These are phyloP conservation scores for Streblospio benedicti DNA, from an alignment of 1,140 invertebrate genomes.

Conservation along the genomic window DNA sequence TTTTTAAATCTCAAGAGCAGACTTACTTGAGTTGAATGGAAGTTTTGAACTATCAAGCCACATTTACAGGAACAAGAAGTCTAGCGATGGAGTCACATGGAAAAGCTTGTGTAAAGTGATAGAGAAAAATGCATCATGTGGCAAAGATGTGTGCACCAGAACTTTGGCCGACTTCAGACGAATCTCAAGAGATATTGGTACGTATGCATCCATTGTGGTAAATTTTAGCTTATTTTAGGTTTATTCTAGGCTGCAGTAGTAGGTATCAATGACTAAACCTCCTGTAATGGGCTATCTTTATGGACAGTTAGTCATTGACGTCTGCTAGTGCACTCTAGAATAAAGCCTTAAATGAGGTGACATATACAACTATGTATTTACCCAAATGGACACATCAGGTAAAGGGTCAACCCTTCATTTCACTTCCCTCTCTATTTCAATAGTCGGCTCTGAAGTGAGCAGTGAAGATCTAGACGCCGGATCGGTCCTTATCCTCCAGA, in stretches of 20 bases:
- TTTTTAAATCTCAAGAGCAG: too few relatives aligned
- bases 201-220: neutral
- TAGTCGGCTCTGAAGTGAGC: conserved; percentile 48
- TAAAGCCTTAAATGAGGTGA: neutral
- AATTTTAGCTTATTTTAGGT: neutral
- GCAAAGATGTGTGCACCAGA: conserved; percentile 20
- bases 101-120: conserved; percentile 20
- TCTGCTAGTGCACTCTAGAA: neutral
- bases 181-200: conserved; percentile 31
- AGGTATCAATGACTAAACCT: neutral
- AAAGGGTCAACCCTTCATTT: neutral
- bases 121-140: conserved; percentile 19
- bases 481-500: conserved; percentile 53
- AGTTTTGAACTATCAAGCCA: conserved; percentile 27
- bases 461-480: conserved; percentile 57
- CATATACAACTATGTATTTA: neutral
- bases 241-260: neutral
- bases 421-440: conserved; percentile 12
- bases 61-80: conserved; percentile 26
- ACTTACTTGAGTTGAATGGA: neutral
- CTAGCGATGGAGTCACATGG: conserved; percentile 29
- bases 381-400: neutral
- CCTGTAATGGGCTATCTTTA: neutral
- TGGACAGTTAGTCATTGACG: neutral
- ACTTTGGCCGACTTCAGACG: conserved; percentile 28